Conservation (phyloP, 2,797 vertebrate species). For the Monodelphis domestica region DNA sequence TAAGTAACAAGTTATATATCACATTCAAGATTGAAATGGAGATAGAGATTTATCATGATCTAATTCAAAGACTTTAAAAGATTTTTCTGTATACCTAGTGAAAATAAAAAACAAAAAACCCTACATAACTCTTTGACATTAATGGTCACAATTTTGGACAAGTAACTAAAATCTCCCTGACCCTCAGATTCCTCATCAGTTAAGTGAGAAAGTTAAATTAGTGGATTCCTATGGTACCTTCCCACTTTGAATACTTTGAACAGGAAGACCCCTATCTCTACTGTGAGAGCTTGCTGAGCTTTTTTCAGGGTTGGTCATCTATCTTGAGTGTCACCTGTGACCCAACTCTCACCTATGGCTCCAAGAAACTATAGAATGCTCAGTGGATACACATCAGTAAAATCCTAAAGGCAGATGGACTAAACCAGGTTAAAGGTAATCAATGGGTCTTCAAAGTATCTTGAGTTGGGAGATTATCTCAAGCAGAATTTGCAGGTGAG, state of each 20-base stretch:
- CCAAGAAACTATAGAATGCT: too few relatives aligned
- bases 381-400: too few relatives aligned
- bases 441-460: too few relatives aligned
- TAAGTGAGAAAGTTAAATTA: background rate
- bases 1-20: conserved; percentile 8
- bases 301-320: too few relatives aligned
- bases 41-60: background rate
- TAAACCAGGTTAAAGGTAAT: too few relatives aligned
- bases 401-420: too few relatives aligned
- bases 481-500: too few relatives aligned
- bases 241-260: background rate
- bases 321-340: too few relatives aligned
- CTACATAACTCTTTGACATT: background rate
- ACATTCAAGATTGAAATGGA: conserved; percentile 49
- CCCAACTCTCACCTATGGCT: too few relatives aligned
- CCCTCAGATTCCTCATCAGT: background rate
- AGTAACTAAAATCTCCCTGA: background rate
- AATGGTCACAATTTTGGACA: background rate
- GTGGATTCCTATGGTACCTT: background rate
- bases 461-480: too few relatives aligned
- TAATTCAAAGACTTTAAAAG: background rate
- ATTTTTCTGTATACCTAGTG: conserved; percentile 43
- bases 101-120: background rate
- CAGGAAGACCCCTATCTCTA: too few relatives aligned
- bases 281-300: too few relatives aligned